Percentiles rank a stretch among this genome's conserved stretches.
phyloP scores from a whole-genome alignment of 92 coral and sea anemone genomes.

The Zoanthus sociatus region DNA sequence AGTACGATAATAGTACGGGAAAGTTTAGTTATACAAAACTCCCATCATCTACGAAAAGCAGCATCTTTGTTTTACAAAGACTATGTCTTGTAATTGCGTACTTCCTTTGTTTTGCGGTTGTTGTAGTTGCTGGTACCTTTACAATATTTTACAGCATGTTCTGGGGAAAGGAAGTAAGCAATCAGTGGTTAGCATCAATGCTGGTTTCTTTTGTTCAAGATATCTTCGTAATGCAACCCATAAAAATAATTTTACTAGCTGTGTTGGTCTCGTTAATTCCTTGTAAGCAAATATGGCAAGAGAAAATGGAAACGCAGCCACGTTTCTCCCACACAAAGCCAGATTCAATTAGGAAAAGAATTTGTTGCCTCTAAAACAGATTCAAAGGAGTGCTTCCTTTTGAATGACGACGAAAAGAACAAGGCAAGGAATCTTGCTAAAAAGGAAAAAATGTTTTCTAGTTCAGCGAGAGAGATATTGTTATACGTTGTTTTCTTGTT shows the following conservation, averaged over 20 bases:
- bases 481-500: conserved; percentile 55
- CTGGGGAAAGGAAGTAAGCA: conserved; percentile 40
- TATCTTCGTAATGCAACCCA: conserved; percentile 42
- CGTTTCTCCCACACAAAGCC: conserved; percentile 22
- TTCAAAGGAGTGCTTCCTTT: background rate
- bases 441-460: conserved; percentile 17
- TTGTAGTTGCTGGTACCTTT: conserved; percentile 31
- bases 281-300: conserved; percentile 10
- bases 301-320: conserved; percentile 16
- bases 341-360: background rate
- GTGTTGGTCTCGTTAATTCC: conserved; percentile 1
- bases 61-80: conserved; percentile 2
- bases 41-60: background rate
- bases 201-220: conserved; percentile 46
- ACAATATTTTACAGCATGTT: conserved; percentile 55
- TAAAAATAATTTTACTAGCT: conserved; percentile 43
- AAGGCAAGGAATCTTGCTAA: conserved; percentile 5
- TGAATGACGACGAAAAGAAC: conserved; percentile 12
- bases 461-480: conserved; percentile 42
- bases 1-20: background rate
- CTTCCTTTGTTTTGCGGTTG: conserved; percentile 38
- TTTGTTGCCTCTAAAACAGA: background rate
- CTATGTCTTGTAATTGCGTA: conserved; percentile 36
- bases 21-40: conserved; percentile 28
- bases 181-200: conserved; percentile 39